phyloP scores from a whole-genome alignment of 1,140 invertebrate species.

The Drosophila sp. region DNA sequence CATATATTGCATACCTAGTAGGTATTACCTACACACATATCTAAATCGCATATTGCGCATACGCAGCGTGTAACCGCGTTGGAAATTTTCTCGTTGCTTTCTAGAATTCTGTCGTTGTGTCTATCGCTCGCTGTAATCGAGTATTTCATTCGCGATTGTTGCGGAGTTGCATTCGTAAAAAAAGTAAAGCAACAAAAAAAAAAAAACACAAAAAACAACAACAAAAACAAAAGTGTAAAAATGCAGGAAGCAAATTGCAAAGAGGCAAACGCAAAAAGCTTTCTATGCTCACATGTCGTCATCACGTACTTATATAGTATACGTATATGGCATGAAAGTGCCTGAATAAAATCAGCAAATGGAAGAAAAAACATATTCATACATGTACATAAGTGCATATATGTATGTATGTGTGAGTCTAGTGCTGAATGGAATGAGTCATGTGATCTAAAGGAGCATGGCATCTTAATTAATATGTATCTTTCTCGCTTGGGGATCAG shows the following conservation, averaged over 20 bases:
- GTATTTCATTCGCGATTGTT: slow-evolving; percentile 38
- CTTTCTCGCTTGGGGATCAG: background rate
- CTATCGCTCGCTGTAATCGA: slow-evolving; percentile 7
- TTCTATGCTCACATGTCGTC: slow-evolving; percentile 65
- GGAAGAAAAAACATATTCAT: slow-evolving; percentile 3
- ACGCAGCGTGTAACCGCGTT: slow-evolving; percentile 52
- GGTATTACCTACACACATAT: background rate
- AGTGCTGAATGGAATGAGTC: slow-evolving; percentile 24
- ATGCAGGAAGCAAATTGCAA: slow-evolving; percentile 63
- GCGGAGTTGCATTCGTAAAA: slow-evolving; percentile 48
- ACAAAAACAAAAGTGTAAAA: slow-evolving; percentile 27
- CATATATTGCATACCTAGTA: background rate
- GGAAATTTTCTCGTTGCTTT: background rate
- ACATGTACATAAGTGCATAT: background rate
- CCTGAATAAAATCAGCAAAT: slow-evolving; percentile 48
- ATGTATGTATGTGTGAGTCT: background rate
- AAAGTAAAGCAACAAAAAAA: background rate
- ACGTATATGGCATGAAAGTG: slow-evolving; percentile 49
- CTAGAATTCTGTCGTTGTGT: slow-evolving; percentile 8
- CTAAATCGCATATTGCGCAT: slow-evolving; percentile 60
- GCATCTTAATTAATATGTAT: background rate
- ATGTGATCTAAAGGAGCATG: slow-evolving; percentile 13
- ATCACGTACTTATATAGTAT: slow-evolving; percentile 26
- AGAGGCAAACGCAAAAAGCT: slow-evolving; percentile 52
- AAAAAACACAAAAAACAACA: background rate